Percentiles rank a stretch among this genome's conserved stretches.
phyloP scores from a whole-genome alignment of 2,888 invertebrate genomes.

The Acrobasis consociella region DNA sequence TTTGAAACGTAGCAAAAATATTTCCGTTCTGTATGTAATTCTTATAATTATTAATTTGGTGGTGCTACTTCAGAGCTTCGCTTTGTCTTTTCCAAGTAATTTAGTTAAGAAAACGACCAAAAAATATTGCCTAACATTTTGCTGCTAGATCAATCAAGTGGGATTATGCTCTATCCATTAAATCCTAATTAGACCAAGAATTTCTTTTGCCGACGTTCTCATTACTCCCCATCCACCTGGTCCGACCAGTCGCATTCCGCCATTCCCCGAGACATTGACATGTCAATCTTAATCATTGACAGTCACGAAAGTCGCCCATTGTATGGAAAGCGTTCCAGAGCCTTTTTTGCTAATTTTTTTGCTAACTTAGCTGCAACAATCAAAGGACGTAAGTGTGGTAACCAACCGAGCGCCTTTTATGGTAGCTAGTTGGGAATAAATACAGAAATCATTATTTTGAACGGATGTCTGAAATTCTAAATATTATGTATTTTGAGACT shows the following conservation, averaged over 20 bases:
- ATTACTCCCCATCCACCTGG: neutral
- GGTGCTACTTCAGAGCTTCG: too few species aligned
- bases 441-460: neutral
- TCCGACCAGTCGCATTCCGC: constrained; percentile 4
- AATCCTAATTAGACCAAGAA: too few species aligned
- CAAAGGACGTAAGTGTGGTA: constrained; percentile 8
- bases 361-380: constrained; percentile 6
- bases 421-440: neutral
- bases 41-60: too few species aligned
- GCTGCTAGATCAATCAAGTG: too few species aligned
- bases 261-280: constrained; percentile 8
- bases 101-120: too few species aligned
- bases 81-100: too few species aligned
- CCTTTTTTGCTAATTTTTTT: constrained; percentile 14
- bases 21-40: too few species aligned
- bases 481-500: too few species aligned
- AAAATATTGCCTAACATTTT: too few species aligned
- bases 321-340: constrained; percentile 15
- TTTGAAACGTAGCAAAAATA: too few species aligned
- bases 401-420: constrained; percentile 11
- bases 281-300: constrained; percentile 20
- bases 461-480: too few species aligned
- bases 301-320: constrained; percentile 7
- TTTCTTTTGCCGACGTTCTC: neutral
- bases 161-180: too few species aligned